Percentiles rank a stretch among this genome's conserved stretches.
Conservation (phyloP, 2,797 vertebrate species). For the Prionace glauca region DNA sequence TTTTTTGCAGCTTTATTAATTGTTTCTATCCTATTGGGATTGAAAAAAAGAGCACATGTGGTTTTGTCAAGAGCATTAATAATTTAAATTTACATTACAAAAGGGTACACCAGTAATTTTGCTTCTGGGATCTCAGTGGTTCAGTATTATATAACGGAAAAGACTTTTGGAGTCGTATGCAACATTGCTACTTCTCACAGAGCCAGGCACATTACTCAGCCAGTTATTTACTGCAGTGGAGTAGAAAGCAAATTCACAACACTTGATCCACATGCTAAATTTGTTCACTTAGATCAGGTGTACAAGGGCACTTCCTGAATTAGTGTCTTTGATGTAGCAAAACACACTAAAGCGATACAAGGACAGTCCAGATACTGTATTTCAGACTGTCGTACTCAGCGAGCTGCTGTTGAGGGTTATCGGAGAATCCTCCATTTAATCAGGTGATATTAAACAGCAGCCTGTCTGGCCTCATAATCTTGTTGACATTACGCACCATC, state of each 20-base stretch:
- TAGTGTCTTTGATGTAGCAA: neutral
- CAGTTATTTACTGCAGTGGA: neutral
- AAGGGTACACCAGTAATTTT: neutral
- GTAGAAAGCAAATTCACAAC: neutral
- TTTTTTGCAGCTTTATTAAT: slow-evolving; percentile 24
- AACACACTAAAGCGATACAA: neutral
- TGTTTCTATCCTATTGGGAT: neutral
- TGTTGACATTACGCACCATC: neutral
- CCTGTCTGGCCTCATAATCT: neutral
- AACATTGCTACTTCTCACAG: neutral
- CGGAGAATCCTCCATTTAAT: neutral
- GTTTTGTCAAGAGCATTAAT: neutral
- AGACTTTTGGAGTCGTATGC: neutral
- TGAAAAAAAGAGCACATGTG: neutral
- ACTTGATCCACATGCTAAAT: neutral
- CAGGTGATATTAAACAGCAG: neutral
- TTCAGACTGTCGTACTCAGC: neutral
- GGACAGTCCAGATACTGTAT: neutral
- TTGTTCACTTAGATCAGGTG: neutral
- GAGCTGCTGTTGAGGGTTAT: neutral
- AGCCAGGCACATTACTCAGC: neutral
- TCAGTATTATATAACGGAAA: neutral
- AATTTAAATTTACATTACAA: slow-evolving; percentile 21
- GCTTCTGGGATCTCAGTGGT: neutral
- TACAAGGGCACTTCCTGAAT: neutral